These are phyloP conservation scores for Bactericera cockerelli DNA, from an alignment of 1,140 invertebrate species.

Conservation along the genomic window DNA sequence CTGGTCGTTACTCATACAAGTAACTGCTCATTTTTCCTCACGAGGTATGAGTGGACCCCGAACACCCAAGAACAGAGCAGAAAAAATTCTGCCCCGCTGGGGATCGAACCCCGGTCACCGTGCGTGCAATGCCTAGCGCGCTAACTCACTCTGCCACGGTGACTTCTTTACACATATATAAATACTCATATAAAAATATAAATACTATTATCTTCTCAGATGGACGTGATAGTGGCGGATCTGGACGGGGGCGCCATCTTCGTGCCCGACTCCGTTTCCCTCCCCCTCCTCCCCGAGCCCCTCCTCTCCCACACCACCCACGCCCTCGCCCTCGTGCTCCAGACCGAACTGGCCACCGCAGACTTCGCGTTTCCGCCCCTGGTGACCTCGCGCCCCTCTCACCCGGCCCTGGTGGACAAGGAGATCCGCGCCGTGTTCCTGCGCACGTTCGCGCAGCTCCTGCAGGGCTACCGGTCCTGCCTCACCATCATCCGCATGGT, in stretches of 20 bases:
- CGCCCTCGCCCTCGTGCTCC: constrained; percentile 61
- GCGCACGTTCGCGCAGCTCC: constrained; percentile 77
- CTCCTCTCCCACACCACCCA: constrained; percentile 57
- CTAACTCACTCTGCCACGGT: too few relatives aligned
- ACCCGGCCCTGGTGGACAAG: constrained; percentile 67
- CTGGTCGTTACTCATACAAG: too few relatives aligned
- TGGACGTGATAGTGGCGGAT: constrained; percentile 94
- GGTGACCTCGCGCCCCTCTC: constrained; percentile 36
- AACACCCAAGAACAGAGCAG: too few relatives aligned
- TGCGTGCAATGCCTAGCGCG: too few relatives aligned
- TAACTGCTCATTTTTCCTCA: too few relatives aligned
- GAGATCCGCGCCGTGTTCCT: constrained; percentile 92
- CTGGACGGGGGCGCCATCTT: constrained; percentile 85
- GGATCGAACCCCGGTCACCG: too few relatives aligned
- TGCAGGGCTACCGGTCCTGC: constrained; percentile 91
- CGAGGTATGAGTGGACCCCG: too few relatives aligned
- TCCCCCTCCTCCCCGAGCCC: constrained; percentile 56
- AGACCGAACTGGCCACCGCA: constrained; percentile 71
- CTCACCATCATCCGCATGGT: constrained; percentile 90
- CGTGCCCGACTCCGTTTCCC: constrained; percentile 70
- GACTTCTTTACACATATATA: too few relatives aligned
- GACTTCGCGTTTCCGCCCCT: constrained; percentile 80
- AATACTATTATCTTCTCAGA: too few relatives aligned
- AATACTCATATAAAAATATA: too few relatives aligned
- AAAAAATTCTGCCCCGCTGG: too few relatives aligned